These are phyloP conservation scores for Himalopsyche japonica DNA, from an alignment of 2,888 invertebrate genomes.

Conservation along the genomic window DNA sequence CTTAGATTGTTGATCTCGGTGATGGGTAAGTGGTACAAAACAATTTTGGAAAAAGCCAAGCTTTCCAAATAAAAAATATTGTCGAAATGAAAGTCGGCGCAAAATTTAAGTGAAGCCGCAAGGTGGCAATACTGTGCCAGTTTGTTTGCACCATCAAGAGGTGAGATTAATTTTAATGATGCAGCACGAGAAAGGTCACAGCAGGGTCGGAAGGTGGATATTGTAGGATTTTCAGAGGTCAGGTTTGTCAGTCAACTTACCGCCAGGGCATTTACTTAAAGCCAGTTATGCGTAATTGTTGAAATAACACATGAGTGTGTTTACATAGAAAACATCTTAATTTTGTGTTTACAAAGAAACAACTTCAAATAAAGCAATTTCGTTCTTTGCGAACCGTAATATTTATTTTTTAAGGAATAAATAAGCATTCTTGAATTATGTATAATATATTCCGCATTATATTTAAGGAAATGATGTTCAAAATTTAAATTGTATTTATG, in stretches of 20 bases:
- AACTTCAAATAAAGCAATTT: neutral
- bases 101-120: neutral
- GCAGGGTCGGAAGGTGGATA: neutral
- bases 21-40: neutral
- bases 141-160: neutral
- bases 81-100: neutral
- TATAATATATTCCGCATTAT: no score
- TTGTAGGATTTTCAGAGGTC: neutral
- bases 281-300: neutral
- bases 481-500: no score
- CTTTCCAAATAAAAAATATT: neutral
- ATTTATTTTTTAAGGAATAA: no score
- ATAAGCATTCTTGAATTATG: no score
- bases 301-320: neutral
- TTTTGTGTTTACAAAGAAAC: neutral
- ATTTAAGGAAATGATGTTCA: no score
- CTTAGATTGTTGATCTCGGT: neutral
- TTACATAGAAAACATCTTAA: neutral
- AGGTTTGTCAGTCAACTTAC: neutral
- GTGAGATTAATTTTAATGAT: neutral
- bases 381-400: no score
- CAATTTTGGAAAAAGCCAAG: neutral
- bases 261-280: neutral
- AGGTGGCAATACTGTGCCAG: neutral
- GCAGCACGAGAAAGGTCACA: neutral